Evolutionary conservation across 1,140 invertebrate species (phyloP).

Genomic region (Drosophila baimaii): DNA sequence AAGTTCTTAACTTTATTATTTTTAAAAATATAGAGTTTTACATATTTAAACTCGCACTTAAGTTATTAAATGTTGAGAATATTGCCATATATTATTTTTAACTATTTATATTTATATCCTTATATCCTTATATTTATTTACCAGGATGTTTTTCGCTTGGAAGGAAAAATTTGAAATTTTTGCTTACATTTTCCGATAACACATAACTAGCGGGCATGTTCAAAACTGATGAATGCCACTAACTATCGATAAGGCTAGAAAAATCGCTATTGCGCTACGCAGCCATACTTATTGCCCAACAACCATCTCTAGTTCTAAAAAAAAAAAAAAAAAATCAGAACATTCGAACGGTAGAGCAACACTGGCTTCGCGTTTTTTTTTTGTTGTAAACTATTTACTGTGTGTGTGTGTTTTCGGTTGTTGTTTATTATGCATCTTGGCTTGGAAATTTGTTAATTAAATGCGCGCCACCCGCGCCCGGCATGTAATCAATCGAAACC

Average conservation of each 20-base stretch:
- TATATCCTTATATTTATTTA: too few relatives aligned
- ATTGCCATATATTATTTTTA: too few relatives aligned
- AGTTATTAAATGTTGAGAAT: too few relatives aligned
- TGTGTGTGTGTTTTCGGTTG: conserved; percentile 49
- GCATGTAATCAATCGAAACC: conserved; percentile 40
- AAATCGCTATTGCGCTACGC: neutral
- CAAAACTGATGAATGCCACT: neutral
- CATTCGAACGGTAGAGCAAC: conserved; percentile 15
- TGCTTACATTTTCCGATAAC: too few relatives aligned
- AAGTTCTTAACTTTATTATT: too few relatives aligned
- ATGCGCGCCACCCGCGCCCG: conserved; percentile 46
- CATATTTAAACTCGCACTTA: too few relatives aligned
- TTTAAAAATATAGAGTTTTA: too few relatives aligned
- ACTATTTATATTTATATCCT: too few relatives aligned
- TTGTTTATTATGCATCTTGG: conserved; percentile 73
- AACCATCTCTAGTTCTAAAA: conserved; percentile 22
- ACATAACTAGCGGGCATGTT: neutral
- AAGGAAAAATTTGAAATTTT: too few relatives aligned
- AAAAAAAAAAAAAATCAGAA: conserved; percentile 10
- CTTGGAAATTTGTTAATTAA: conserved; percentile 56
- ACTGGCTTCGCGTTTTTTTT: conserved; percentile 30
- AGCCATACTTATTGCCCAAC: neutral
- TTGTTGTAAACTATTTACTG: conserved; percentile 66
- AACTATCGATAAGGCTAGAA: neutral
- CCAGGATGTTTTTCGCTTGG: too few relatives aligned